These are phyloP conservation scores for Poliocrania exsul DNA, from an alignment of 2,797 vertebrate genomes.

Conservation along the genomic window DNA sequence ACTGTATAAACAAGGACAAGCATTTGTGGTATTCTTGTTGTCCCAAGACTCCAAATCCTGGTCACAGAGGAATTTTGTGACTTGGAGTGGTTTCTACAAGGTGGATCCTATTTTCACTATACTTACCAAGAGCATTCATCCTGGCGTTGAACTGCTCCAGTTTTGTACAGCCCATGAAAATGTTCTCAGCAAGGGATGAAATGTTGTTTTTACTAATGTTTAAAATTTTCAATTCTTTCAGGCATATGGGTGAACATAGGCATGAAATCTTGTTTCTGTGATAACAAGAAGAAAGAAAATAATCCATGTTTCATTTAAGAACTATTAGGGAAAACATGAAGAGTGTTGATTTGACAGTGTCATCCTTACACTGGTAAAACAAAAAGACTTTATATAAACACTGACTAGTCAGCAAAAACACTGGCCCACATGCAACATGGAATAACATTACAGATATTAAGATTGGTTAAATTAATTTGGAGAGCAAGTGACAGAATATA, in stretches of 20 bases:
- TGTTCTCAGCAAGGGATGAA: constrained; percentile 77
- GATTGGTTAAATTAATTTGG: not conserved
- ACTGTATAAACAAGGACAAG: not conserved
- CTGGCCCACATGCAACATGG: not conserved
- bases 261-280: constrained; percentile 85
- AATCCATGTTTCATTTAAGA: not conserved
- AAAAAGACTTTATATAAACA: not conserved
- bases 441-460: not conserved
- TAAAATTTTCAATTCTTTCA: constrained; percentile 87
- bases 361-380: not conserved
- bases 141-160: constrained; percentile 88
- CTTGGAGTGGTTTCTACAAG: not conserved
- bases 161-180: constrained; percentile 85
- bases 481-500: not conserved
- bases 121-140: constrained; percentile 89
- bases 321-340: not conserved
- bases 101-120: not conserved
- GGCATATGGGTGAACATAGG: constrained; percentile 73
- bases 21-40: not conserved
- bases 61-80: not conserved
- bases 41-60: not conserved
- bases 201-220: constrained; percentile 92
- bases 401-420: not conserved
- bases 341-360: not conserved
- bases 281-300: not conserved